Base-by-base conservation (phyloP, 1,140 invertebrate genomes). In the Brachionus koreanus region DNA sequence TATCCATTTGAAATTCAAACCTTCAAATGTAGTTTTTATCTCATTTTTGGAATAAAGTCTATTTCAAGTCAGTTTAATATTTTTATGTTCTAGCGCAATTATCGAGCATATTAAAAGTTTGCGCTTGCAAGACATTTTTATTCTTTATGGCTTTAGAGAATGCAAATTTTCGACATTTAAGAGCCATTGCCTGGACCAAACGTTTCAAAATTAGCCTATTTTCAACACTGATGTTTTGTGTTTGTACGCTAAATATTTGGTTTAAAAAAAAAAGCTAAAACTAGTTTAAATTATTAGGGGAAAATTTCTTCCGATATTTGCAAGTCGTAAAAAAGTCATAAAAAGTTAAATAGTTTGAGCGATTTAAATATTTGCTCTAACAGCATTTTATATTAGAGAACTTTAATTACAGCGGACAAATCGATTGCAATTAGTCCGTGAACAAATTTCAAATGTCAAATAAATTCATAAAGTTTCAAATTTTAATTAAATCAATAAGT, bases 391-490 rank as follows among this genome's bases (percentile, higher is more conserved):
- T n/a, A n/a, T n/a, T 46, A 46, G 49, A 43, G 33, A 13, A 3
- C 33, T 39, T 72, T 74, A 74, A 74, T 35, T 35, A 19, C 69
- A 35, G 25, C 42, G 39, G 29, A 19, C 19, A 39, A 72, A 23
- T 74, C 43, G 43, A 74, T 74, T 46, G 42, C 42, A 46, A 74
- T 74, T 74, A 74, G 69, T 35, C 69, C 33, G 12, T 46, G 39
- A 46, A 74, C 19, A 46, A 74, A 74, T 35, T 74, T 74, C 39
- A 74, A 74, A 74, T 74, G 69, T 74, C 69, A 74, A 74, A 72
- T 43, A 25, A 25, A 25, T 63, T 63, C 4, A 63, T 29, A 74
- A 74, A 74, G 39, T 74, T 74, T 74, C 39, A 74, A 74, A 74
- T 46, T 74, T 43, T 46, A 35, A 74, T 35, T 74, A 35, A 69